Conservation (phyloP, 2,797 vertebrate genomes). For the Alectoris magna region DNA sequence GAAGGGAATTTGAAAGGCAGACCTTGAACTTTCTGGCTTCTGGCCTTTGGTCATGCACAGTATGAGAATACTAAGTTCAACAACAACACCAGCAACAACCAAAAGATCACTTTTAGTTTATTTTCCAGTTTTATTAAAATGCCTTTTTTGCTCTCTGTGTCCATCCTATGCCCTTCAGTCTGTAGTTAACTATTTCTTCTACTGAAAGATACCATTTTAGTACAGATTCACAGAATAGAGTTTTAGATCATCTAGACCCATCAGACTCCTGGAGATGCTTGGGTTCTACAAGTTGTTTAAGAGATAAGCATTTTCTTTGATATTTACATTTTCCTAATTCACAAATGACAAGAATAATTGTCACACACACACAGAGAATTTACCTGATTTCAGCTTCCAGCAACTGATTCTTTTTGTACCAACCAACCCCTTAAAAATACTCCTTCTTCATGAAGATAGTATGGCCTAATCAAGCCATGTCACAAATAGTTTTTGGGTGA, state of each 20-base stretch:
- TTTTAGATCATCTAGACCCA: background rate
- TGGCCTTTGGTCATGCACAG: background rate
- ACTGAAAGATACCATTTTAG: background rate
- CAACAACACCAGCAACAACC: background rate
- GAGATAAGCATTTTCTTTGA: background rate
- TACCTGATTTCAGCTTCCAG: background rate
- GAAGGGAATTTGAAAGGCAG: background rate
- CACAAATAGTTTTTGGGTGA: background rate
- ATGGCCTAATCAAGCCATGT: background rate
- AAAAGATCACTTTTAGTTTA: background rate
- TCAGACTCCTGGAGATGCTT: background rate
- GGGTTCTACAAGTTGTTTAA: background rate
- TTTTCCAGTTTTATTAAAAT: background rate
- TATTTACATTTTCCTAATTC: background rate
- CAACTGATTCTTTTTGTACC: background rate
- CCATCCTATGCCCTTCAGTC: background rate
- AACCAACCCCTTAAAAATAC: background rate
- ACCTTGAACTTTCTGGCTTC: background rate
- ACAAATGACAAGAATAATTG: background rate
- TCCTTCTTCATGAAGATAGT: background rate
- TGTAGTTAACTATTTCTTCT: background rate
- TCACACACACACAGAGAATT: background rate
- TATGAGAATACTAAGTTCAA: background rate
- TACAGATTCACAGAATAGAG: background rate
- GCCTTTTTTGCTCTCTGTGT: background rate